These are phyloP conservation scores for Aix galericulata DNA, from an alignment of 2,113 vertebrate species.

Conservation along the genomic window DNA sequence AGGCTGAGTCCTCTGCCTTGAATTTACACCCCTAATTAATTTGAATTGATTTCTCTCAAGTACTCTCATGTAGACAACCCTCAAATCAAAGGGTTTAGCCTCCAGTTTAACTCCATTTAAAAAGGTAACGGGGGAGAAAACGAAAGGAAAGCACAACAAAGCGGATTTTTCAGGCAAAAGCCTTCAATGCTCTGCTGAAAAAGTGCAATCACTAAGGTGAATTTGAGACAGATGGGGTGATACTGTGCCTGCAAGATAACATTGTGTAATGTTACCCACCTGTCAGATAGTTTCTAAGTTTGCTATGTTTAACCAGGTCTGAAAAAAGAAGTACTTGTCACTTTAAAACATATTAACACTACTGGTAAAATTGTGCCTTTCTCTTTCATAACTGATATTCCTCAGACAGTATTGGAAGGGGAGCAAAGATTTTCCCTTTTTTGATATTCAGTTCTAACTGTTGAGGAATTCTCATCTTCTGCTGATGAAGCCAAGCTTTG, in stretches of 20 bases:
- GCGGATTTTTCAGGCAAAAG: neutral
- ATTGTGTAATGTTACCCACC: neutral
- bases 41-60: neutral
- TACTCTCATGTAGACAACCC: neutral
- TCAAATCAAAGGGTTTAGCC: neutral
- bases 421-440: neutral
- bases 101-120: neutral
- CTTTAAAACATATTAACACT: neutral
- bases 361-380: neutral
- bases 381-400: neutral
- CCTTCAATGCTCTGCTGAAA: neutral
- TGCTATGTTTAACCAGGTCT: neutral
- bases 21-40: neutral
- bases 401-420: neutral
- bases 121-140: neutral
- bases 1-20: neutral
- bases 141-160: neutral
- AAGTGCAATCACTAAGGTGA: neutral
- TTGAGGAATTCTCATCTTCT: neutral
- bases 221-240: neutral
- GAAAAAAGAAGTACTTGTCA: neutral
- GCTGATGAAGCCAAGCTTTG: neutral
- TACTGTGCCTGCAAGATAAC: neutral
- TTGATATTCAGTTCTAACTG: neutral
- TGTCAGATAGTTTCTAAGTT: neutral